Percentiles rank a stretch among this genome's conserved stretches.
phyloP scores from a whole-genome alignment of 2,113 vertebrate species.

The Macquaria ambigua region DNA sequence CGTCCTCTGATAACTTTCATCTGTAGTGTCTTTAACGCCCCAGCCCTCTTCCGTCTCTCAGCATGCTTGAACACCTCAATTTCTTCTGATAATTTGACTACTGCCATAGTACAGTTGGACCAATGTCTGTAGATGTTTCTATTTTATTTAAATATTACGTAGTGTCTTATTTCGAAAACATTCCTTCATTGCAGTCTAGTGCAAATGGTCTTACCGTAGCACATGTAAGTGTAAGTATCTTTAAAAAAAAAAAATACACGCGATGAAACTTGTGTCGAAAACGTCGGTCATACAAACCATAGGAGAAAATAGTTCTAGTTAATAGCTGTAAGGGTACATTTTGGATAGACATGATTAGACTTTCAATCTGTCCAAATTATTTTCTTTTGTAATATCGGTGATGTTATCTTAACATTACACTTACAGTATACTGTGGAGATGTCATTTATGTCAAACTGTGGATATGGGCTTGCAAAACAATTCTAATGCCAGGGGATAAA shows the following conservation, averaged over 20 bases:
- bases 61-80: constrained; percentile 71
- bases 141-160: constrained; percentile 79
- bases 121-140: constrained; percentile 86
- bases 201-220: constrained; percentile 83
- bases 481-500: constrained; percentile 29
- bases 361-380: constrained; percentile 57
- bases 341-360: constrained; percentile 58
- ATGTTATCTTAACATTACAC: constrained; percentile 56
- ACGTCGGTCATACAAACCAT: constrained; percentile 64
- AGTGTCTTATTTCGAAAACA: constrained; percentile 91
- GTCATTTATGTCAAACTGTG: constrained; percentile 52
- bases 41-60: constrained; percentile 41
- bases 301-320: constrained; percentile 56
- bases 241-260: constrained; percentile 57
- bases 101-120: constrained; percentile 87
- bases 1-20: constrained; percentile 40
- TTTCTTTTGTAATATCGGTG: constrained; percentile 47
- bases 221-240: constrained; percentile 80
- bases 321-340: constrained; percentile 61
- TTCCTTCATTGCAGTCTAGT: constrained; percentile 88
- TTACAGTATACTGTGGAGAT: constrained; percentile 59
- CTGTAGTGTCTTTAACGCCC: constrained; percentile 41
- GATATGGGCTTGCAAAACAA: constrained; percentile 46
- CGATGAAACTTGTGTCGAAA: constrained; percentile 62
- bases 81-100: constrained; percentile 75